Evolutionary conservation across 2,113 vertebrate species (phyloP), one percentile per base, ranked within the genome.

Genomic region (Barnardius zonarius): DNA sequence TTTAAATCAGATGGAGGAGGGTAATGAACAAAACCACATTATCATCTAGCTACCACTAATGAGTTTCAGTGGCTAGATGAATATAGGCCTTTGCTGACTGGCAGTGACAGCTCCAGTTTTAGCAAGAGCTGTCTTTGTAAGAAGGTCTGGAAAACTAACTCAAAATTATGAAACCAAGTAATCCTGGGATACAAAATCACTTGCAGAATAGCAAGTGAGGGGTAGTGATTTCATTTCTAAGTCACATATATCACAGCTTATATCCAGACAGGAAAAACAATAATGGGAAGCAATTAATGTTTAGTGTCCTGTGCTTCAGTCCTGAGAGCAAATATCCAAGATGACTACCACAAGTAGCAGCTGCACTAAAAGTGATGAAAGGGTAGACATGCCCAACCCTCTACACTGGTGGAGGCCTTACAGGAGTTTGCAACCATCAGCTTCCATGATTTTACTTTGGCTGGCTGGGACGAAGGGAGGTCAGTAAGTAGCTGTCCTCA

Each of bases 21-120:
- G 59, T 90, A 88, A 85, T 62, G 83, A 93, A 86, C 59, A 91
- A 92, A 93, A 91, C 81, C 55, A 92, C 57, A 88, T 97, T 90
- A 92, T 73, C 78, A 88, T 64, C 57, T 39, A 75, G 86, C 77
- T 83, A 81, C 72, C 75, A 44, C 92, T 93, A 93, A 90, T 87
- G 72, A 88, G 48, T 69, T 62, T 54, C 92, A 92, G 83, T 63
- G 70, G 54, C 14, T 33, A 59, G 68, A 76, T 28, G 19, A 92
- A 88, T n/a, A 79, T 69, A 86, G 69, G 66, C 44, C 67, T 92
- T 83, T 63, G 48, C 23, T 64, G 90, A 77, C 25, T 43, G 44
- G 74, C 83, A 61, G 55, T 28, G 57, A 39, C 61, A 92, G 76
- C 55, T 86, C 78, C 63, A 64, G 35, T 72, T 91, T 46, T 25